Base-by-base conservation (phyloP, 2,113 vertebrate species). In the Melanocharis versteri region DNA sequence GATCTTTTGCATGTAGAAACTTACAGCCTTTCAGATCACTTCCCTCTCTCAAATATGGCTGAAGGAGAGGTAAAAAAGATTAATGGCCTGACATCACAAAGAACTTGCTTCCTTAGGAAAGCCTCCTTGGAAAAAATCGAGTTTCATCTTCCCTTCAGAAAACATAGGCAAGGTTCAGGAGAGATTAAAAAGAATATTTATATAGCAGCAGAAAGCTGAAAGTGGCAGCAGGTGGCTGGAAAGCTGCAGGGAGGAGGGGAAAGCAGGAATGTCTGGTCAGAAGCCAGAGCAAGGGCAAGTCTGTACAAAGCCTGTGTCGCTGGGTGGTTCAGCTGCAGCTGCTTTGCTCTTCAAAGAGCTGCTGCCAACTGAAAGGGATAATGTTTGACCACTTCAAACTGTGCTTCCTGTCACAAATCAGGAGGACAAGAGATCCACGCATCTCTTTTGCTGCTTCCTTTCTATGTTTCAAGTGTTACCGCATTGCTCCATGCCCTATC, bases 191-290 rank as follows among this genome's bases (percentile, higher is more conserved):
- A 53, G 69, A n/a, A 54, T 77, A 89, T n/a, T n/a, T 92, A 88
- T 83, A 92, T 92, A 93, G 79, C 79, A 86, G 37, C 79, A 86
- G 66, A 83, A 92, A 90, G 48, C 44, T 91, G 48, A 33, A 83
- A 80, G 66, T 50, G 75, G 82, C 57, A 90, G 79, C 92, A 96
- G 90, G 86, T 94, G 94, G 58, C 76, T 94, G 62, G 65, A 93
- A 91, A 66, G 50, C 90, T 94, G 71, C 79, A 57, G 71, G 42
- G 76, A 73, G 72, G 54, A 66, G n/a, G 58, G 47, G 71, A 69
- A 60, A 33, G 26, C 33, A 90, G 70, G 88, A 97, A 77, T 77
- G 54, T 13, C 39, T 53, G 73, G 28, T 60, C 37, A 62, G 60
- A 68, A 85, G 90, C 61, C 78, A 37, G 15, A 61, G 53, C 56